Evolutionary conservation across 2,113 vertebrate genomes (phyloP), one percentile per base, ranked within the genome.

Genomic region (Anolis carolinensis): DNA sequence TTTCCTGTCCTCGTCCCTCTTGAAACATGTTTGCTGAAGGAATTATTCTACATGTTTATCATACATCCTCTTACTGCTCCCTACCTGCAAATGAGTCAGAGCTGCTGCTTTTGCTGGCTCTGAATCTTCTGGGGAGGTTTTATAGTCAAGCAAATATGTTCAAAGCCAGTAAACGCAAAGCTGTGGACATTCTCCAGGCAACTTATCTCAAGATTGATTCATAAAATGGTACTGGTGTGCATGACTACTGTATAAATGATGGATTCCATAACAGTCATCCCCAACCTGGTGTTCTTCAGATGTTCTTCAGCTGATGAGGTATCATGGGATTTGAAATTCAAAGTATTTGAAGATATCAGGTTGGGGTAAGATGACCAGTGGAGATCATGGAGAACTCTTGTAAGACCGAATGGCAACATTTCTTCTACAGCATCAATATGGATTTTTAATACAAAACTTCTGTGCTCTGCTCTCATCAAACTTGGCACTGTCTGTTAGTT

Each of bases 1-100:
- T 81, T 86, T 16, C 30, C 23, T 75, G 48, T 72, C 68, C 71
- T n/a, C 59, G 27, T 36, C 48, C 68, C 32, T 70, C 32, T 76
- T 84, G n/a, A 50, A 39, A 65, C 52, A 74, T 73, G 48, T 86
- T 75, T 86, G 34, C 13, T 13, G n/a, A 27, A 74, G 55, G 72
- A n/a, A 50, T 73, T 63, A 18, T 65, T 65, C 52, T 25, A 25
- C 34, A 21, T 4, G 18, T 76, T 50, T 81, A 50, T 67, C 70
- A 65, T 50, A 27, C 34, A 50, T 30, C 27, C 23, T 32, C 50
- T 50, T 39, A 63, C n/a, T 48, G 34, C 55, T 65, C 68, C 65
- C 59, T 44, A 55, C 72, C 44, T 74, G 10, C 50, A 52, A 48
- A 67, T 52, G 59, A 67, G 21, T 74, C 70, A 78, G 63, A 78